Base-by-base conservation (phyloP, 2,797 vertebrate species). In the Aphelocoma californica region DNA sequence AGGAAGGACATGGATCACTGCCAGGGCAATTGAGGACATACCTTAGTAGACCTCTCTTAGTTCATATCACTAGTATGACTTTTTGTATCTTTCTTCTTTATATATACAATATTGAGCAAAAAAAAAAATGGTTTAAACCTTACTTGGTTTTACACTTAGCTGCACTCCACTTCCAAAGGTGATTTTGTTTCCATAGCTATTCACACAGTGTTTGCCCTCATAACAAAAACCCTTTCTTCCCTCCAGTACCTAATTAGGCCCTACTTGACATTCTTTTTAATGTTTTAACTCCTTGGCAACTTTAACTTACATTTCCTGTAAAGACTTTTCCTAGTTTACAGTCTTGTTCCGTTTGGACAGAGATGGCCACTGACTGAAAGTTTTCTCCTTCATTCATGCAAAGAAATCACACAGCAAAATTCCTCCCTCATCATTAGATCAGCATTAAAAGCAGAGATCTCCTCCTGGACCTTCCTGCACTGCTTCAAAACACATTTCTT, bases 11-110 rank as follows among this genome's bases (percentile, higher is more conserved):
- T 2, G 26, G 13, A 17, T 48, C 53, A 17, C 31, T 31, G 36
- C 10, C 23, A 40, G 66, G 57, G 32, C 6, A 29, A 51, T 2
- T 48, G 18, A 57, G 29, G n/a, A 9, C 7, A 44, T 24, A 18
- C 11, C 29, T 60, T 2, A 24, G 2, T 0, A 47, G 7, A 28
- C 4, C 2, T 75, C 18, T 54, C 47, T n/a, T 57, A 77, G 60
- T 12, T 69, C 48, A 10, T 23, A 66, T 32, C 19, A 16, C 26
- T 45, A 6, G 6, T 2, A 25, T 21, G 26, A 21, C 2, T 34
- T 34, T 34, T 18, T 61, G 4, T 18, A 18, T 32, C 9, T 42
- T 32, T 58, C 34, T 31, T 50, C 72, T n/a, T 64, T 31, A 32
- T 28, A 61, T 14, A 24, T 23, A 42, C 15, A 47, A 20, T 25